A percentile compares a stretch with the other conserved stretches of the same genome.
Conservation (phyloP, 2,113 vertebrate genomes). For the Reinhardtius hippoglossoides region DNA sequence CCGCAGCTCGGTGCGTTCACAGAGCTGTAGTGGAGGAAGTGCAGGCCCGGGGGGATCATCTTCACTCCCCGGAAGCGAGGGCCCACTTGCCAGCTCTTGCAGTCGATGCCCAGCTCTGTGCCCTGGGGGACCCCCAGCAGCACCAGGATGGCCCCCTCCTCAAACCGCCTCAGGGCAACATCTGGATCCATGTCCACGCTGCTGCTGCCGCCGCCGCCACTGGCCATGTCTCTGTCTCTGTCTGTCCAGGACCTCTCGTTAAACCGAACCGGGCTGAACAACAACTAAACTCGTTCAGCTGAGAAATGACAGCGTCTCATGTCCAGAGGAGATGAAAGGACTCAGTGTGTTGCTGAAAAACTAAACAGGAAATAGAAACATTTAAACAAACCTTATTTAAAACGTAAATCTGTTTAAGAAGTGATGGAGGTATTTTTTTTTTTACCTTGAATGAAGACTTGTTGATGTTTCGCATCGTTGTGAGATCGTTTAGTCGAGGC, state of each 20-base stretch:
- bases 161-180: conserved; percentile 89
- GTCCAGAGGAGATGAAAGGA: background rate
- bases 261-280: background rate
- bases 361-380: background rate
- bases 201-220: background rate
- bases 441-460: background rate
- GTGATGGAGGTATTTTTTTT: too few species aligned
- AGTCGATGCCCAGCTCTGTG: conserved; percentile 94
- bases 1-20: conserved; percentile 74
- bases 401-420: too few species aligned
- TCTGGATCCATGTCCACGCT: conserved; percentile 87
- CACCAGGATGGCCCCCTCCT: conserved; percentile 91
- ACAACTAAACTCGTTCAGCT: background rate
- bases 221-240: background rate
- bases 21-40: conserved; percentile 92
- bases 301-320: background rate
- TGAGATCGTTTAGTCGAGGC: background rate
- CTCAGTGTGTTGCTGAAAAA: background rate
- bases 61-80: conserved; percentile 93
- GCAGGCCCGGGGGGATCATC: conserved; percentile 96
- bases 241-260: background rate
- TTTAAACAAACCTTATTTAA: background rate
- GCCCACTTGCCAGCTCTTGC: conserved; percentile 91
- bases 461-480: conserved; percentile 17
- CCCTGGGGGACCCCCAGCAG: conserved; percentile 90